Evolutionary conservation across 2,797 vertebrate genomes (phyloP).

Genomic region (Menidia menidia): DNA sequence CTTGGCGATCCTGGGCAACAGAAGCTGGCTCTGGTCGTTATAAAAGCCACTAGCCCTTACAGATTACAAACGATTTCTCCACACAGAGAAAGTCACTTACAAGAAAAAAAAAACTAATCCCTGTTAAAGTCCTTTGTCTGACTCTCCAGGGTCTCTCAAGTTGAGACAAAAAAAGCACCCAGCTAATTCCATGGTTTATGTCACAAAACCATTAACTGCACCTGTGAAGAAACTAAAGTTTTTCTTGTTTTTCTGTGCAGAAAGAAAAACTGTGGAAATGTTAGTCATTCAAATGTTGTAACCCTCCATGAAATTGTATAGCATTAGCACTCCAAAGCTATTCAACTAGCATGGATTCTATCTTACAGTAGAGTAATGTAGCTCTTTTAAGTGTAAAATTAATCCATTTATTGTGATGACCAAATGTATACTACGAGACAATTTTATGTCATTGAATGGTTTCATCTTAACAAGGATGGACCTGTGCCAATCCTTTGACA

Average conservation of each 20-base stretch:
- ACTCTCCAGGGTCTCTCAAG: background rate
- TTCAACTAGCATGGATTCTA: background rate
- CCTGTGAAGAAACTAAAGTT: background rate
- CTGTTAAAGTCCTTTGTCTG: background rate
- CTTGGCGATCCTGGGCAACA: too few relatives aligned
- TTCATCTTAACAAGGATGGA: constrained; percentile 21
- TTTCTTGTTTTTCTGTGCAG: background rate
- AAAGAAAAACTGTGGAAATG: too few relatives aligned
- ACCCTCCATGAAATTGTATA: background rate
- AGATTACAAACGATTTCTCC: background rate
- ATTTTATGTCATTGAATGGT: background rate
- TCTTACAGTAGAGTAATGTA: background rate
- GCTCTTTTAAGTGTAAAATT: background rate
- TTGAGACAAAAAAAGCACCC: background rate
- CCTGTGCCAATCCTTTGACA: constrained; percentile 15
- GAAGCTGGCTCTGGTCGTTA: background rate
- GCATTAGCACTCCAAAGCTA: background rate
- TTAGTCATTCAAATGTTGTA: background rate
- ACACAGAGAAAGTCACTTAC: background rate
- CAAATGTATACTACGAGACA: background rate
- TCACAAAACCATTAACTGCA: background rate
- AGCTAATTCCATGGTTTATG: background rate
- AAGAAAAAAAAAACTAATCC: background rate
- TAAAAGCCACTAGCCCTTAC: background rate
- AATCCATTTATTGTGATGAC: background rate